phyloP scores from a whole-genome alignment of 1,140 invertebrate species.

The Chlorops oryzae region DNA sequence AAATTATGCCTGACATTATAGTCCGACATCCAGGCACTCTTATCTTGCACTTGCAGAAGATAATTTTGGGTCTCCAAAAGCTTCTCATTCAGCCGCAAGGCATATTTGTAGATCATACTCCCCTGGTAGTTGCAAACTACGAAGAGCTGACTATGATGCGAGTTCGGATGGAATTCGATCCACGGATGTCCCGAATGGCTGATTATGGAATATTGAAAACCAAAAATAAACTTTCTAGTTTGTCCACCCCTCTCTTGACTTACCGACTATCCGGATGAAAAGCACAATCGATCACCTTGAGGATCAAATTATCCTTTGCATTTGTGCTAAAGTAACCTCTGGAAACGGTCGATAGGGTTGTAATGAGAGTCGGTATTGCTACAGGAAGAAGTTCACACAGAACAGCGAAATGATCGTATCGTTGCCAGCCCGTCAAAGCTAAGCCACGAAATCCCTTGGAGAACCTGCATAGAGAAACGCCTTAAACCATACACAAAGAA shows the following conservation, averaged over 20 bases:
- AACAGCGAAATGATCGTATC: slow-evolving; percentile 84
- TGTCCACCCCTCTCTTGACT: neutral
- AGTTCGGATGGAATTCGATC: slow-evolving; percentile 38
- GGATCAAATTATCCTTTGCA: slow-evolving; percentile 50
- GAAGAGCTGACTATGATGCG: slow-evolving; percentile 38
- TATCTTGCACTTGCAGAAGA: slow-evolving; percentile 41
- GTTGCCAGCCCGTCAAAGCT: slow-evolving; percentile 73
- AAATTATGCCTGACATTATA: slow-evolving; percentile 76
- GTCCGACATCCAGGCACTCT: slow-evolving; percentile 66
- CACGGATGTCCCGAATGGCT: slow-evolving; percentile 39
- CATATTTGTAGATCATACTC: slow-evolving; percentile 55
- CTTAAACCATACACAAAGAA: slow-evolving; percentile 5
- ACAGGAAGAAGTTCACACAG: slow-evolving; percentile 87
- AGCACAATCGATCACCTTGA: slow-evolving; percentile 55
- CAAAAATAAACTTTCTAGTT: neutral
- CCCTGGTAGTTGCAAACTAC: slow-evolving; percentile 51
- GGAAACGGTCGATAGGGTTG: slow-evolving; percentile 56
- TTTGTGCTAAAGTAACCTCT: slow-evolving; percentile 59
- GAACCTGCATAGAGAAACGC: slow-evolving; percentile 29
- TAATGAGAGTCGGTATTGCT: slow-evolving; percentile 68
- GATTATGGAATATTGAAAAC: neutral
- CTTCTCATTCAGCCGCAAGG: slow-evolving; percentile 52
- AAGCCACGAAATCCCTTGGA: slow-evolving; percentile 59
- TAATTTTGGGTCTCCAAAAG: slow-evolving; percentile 50
- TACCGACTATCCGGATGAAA: slow-evolving; percentile 38